phyloP scores from a whole-genome alignment of 2,888 invertebrate genomes.

The Caenorhabditis sp. region DNA sequence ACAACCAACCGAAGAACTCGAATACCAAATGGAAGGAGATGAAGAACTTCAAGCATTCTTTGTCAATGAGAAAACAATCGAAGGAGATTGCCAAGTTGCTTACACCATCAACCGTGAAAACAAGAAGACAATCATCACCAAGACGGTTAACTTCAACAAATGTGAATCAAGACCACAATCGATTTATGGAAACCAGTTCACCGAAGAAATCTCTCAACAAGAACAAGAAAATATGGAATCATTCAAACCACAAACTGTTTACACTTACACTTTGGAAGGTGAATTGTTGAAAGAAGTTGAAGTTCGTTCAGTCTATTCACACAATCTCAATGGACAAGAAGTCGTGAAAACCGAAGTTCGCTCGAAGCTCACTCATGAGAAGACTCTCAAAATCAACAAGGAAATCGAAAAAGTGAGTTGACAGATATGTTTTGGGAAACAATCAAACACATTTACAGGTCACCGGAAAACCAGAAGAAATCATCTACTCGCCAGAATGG shows the following conservation, averaged over 20 bases:
- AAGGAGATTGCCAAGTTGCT: conserved; percentile 58
- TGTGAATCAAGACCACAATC: conserved; percentile 66
- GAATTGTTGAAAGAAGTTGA: conserved; percentile 16
- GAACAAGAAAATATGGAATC: conserved; percentile 23
- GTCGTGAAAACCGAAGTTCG: conserved; percentile 23
- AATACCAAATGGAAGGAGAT: background rate
- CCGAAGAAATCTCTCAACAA: conserved; percentile 15
- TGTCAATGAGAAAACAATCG: conserved; percentile 45
- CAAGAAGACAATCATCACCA: conserved; percentile 21
- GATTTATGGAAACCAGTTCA: conserved; percentile 31
- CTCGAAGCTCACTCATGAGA: conserved; percentile 12
- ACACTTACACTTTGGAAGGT: conserved; percentile 27
- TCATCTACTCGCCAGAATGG: conserved; percentile 38
- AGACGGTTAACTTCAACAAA: conserved; percentile 71
- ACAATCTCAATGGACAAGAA: conserved; percentile 18
- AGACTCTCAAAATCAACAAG: conserved; percentile 9
- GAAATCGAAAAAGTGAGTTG: conserved; percentile 12
- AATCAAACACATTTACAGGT: conserved; percentile 7
- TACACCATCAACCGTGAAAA: conserved; percentile 32
- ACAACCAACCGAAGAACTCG: conserved; percentile 11
- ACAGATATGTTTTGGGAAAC: too few species aligned
- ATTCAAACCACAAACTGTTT: conserved; percentile 24
- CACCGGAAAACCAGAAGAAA: conserved; percentile 32
- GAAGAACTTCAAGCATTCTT: conserved; percentile 14
- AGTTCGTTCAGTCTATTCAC: conserved; percentile 26